Percentiles rank a stretch among this genome's conserved stretches.
phyloP scores from a whole-genome alignment of 2,888 invertebrate genomes.

The Ochropleura plecta region DNA sequence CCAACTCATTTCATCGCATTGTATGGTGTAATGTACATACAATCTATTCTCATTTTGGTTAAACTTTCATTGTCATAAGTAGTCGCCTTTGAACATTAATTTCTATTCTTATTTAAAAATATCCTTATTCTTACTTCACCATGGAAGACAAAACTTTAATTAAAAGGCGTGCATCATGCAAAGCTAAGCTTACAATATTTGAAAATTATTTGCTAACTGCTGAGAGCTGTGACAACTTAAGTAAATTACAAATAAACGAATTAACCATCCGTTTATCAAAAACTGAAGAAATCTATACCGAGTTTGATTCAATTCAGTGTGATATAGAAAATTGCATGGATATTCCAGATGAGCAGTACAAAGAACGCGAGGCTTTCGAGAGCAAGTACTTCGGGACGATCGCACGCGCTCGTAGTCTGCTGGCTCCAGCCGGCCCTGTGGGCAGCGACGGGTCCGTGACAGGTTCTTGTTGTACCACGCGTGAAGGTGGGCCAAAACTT shows the following conservation, averaged over 20 bases:
- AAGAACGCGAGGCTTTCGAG: neutral
- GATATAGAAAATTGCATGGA: neutral
- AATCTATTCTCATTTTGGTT: neutral
- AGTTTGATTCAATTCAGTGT: no score
- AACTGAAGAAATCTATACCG: no score
- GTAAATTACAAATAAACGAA: no score
- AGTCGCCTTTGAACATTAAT: neutral
- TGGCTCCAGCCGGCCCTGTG: neutral
- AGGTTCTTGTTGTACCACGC: neutral
- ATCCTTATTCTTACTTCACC: neutral
- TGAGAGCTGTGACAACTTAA: no score
- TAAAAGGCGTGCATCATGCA: no score
- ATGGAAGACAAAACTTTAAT: constrained; percentile 1
- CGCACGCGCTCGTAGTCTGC: neutral
- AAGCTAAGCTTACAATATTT: no score
- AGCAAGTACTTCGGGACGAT: neutral
- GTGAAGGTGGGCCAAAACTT: neutral
- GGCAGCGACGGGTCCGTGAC: neutral
- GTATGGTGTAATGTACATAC: neutral
- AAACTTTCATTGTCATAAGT: neutral
- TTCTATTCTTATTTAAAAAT: neutral
- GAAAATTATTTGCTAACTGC: no score
- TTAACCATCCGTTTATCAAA: no score
- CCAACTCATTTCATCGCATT: neutral
- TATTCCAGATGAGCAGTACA: neutral